Evolutionary conservation across 2,797 vertebrate genomes (phyloP), one percentile per base, ranked within the genome.

Genomic region (Pseudochromis fuscus): DNA sequence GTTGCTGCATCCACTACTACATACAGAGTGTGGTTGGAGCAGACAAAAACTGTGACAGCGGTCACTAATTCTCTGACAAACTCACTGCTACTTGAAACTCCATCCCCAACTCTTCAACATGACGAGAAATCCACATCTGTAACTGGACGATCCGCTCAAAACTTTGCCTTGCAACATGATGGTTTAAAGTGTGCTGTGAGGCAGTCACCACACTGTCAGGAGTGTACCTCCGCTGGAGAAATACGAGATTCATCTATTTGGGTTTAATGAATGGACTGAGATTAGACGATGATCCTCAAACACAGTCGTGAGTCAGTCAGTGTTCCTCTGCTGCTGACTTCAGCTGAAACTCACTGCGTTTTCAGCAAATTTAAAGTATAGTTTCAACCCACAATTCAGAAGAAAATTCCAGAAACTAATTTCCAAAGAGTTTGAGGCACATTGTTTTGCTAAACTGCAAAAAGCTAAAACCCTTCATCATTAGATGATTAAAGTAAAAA

Each of bases 401-500:
- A 53, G 27, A 24, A 10, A n/a, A 30, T 49, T 19, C 53, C 50
- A 24, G 10, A 37, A 49, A 40, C 46, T 31, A 18, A 44, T 35
- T 35, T 12, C 33, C 2, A 3, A 25, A 9, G 38, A n/a, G 45
- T 53, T 70, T 23, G 52, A 63, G 30, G 19, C 42, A 35, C 5
- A 18, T 15, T 44, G 30, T 63, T 49, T 64, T 0, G 10, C 48
- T 62, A 57, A 71, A 65, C 31, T 45, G n/a, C 2, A 45, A 65
- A 61, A 62, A 49, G 16, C 38, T 44, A 30, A 25, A 78, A 49
- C n/a, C 25, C 55, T 51, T 78, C 35, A 63, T 56, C 28, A 62
- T 52, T 3, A 12, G n/a, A 37, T 37, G 58, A 72, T 72, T 67
- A 67, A 78, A 72, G 57, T 40, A 24, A 57, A 67, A 15, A 52